Evolutionary conservation across 35 echinoderm and acorn worm genomes (phyloP), one percentile per base, ranked within the genome.

Genomic region (Lytechinus pictus): DNA sequence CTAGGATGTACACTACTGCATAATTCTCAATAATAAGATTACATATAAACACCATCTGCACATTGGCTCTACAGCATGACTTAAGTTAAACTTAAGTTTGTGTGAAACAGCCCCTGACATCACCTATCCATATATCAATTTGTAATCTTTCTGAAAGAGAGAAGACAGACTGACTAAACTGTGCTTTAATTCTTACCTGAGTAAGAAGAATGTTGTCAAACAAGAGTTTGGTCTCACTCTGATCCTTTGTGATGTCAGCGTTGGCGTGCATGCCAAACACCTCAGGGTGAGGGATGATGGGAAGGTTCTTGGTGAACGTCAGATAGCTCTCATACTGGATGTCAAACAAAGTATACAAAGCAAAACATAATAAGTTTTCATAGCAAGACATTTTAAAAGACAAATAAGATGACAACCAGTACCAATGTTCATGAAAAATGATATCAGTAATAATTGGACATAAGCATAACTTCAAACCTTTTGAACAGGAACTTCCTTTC

Each of bases 261-360:
- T 99, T 99, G 54, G 97, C 97, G 28, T 99, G 94, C 98, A 99
- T 99, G 16, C 98, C 98, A 97, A 99, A 99, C 88, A 99, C 96
- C 94, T 97, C 98, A 1, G 98, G 98, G 86, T 96, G 94, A 88
- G 98, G 97, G 52, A 97, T 99, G 93, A 99, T 96, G n/a, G 98
- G 98, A 21, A 97, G 91, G 51, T 87, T 97, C 72, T 94, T 97
- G 93, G 98, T 97, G 95, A 97, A 99, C 52, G 97, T 97, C 14
- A 99, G 94, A 86, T 99, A 99, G 91, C 98, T 99, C 52, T 99
- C 98, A 95, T 99, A 99, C 98, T 99, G 96, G 87, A 89, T 87
- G 87, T 4, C 19, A n/a, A 3, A 79, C 6, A 58, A 58, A 79
- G n/a, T 1, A 79, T 24, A 79, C 5, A 58, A 8, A 11, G 2